Evolutionary conservation across 2,113 vertebrate species (phyloP).

Genomic region (Holacanthus passer): DNA sequence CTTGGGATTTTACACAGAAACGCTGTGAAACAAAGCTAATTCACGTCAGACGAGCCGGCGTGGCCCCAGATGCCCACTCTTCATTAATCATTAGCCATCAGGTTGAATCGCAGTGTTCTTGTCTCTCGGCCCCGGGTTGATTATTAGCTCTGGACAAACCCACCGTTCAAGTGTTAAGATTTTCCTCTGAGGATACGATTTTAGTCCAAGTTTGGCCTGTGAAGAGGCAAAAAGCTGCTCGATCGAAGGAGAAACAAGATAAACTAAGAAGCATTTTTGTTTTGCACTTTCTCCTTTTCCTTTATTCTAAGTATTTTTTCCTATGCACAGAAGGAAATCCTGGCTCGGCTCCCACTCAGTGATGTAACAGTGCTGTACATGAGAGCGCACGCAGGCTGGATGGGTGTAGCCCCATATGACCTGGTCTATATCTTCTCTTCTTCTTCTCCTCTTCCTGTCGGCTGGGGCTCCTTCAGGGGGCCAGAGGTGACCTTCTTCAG

Average conservation of each 20-base stretch:
- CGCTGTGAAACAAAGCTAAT: neutral
- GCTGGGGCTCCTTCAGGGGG: conserved; percentile 72
- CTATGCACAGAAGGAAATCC: neutral
- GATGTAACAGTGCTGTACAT: conserved; percentile 36
- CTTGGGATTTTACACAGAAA: neutral
- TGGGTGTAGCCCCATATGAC: conserved; percentile 61
- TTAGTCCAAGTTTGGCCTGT: neutral
- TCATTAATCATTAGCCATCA: conserved; percentile 75
- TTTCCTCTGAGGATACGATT: conserved; percentile 4
- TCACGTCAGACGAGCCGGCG: conserved; percentile 39
- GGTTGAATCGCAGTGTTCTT: conserved; percentile 60
- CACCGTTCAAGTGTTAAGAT: conserved; percentile 36
- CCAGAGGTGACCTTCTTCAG: conserved; percentile 75
- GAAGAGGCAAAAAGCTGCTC: neutral
- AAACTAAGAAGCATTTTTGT: neutral
- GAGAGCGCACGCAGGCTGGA: conserved; percentile 33
- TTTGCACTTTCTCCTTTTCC: neutral
- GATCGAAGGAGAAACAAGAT: neutral
- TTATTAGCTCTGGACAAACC: conserved; percentile 64
- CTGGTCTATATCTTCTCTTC: conserved; percentile 28
- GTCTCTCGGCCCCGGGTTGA: conserved; percentile 56
- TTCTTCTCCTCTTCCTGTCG: conserved; percentile 10
- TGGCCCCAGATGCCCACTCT: conserved; percentile 25
- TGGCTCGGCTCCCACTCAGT: neutral
- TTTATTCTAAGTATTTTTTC: neutral